These are phyloP conservation scores for Myotis brandtii DNA, from an alignment of 2,113 vertebrate species.

Conservation along the genomic window DNA sequence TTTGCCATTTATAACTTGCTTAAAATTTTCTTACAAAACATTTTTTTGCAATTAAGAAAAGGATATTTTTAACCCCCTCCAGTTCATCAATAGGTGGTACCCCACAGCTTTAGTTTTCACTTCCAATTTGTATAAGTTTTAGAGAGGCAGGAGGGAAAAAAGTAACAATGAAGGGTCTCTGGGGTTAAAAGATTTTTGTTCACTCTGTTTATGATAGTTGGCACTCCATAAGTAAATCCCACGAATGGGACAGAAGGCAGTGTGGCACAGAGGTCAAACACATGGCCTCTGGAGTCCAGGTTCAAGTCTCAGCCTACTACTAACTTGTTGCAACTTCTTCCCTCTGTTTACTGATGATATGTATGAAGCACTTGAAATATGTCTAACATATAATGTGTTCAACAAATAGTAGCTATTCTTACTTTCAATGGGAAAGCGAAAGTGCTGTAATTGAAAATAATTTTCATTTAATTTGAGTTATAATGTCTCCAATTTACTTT, in stretches of 20 bases:
- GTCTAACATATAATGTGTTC: not conserved
- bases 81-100: not conserved
- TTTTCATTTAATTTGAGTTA: constrained; percentile 45
- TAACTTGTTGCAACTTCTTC: not conserved
- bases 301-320: not conserved
- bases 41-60: constrained; percentile 10
- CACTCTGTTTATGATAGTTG: not conserved
- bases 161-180: not conserved
- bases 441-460: constrained; percentile 3
- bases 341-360: not conserved
- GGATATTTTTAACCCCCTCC: not conserved
- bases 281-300: not conserved
- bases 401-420: not conserved
- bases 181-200: constrained; percentile 6
- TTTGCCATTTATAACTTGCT: constrained; percentile 35
- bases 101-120: constrained; percentile 3
- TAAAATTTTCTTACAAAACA: constrained; percentile 35
- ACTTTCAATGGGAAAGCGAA: not conserved
- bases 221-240: not conserved
- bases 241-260: not conserved
- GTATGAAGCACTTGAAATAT: not conserved
- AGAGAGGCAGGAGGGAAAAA: not conserved
- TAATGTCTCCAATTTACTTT: constrained; percentile 1
- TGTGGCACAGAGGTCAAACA: not conserved
- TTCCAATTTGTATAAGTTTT: not conserved